Evolutionary conservation across 2,888 invertebrate genomes (phyloP).

Genomic region (Noctua pronuba): DNA sequence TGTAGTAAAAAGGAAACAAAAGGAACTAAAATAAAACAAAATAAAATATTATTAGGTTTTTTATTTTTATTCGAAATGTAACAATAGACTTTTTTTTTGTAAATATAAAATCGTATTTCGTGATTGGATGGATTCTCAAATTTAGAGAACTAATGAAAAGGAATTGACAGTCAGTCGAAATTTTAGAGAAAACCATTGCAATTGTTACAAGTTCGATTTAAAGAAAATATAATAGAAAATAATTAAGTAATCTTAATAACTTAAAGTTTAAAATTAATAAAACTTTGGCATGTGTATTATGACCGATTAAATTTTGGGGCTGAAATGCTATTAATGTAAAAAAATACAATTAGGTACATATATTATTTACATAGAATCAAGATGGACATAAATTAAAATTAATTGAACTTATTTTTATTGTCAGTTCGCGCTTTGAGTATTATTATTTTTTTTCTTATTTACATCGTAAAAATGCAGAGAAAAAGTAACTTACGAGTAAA

Average conservation of each 20-base stretch:
- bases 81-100: constrained; percentile 84
- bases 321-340: constrained; percentile 86
- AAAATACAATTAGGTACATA: constrained; percentile 81
- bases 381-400: constrained; percentile 80
- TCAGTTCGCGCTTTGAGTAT: constrained; percentile 90
- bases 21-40: constrained; percentile 73
- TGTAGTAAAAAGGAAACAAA: constrained; percentile 53
- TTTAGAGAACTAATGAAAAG: constrained; percentile 71
- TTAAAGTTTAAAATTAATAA: constrained; percentile 87
- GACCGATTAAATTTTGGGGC: constrained; percentile 89
- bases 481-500: constrained; percentile 72
- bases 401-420: constrained; percentile 88
- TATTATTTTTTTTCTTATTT: constrained; percentile 82
- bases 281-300: constrained; percentile 90
- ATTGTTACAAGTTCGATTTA: constrained; percentile 81
- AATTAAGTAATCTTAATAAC: constrained; percentile 85
- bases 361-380: constrained; percentile 83
- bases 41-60: constrained; percentile 81
- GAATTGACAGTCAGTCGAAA: constrained; percentile 66
- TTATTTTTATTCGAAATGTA: constrained; percentile 89
- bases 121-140: constrained; percentile 87
- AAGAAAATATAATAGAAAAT: constrained; percentile 78
- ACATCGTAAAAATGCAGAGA: constrained; percentile 79
- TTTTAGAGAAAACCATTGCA: constrained; percentile 63
- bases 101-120: constrained; percentile 87